These are phyloP conservation scores for Oncorhynchus mykiss DNA, from an alignment of 2,113 vertebrate species.

Conservation along the genomic window DNA sequence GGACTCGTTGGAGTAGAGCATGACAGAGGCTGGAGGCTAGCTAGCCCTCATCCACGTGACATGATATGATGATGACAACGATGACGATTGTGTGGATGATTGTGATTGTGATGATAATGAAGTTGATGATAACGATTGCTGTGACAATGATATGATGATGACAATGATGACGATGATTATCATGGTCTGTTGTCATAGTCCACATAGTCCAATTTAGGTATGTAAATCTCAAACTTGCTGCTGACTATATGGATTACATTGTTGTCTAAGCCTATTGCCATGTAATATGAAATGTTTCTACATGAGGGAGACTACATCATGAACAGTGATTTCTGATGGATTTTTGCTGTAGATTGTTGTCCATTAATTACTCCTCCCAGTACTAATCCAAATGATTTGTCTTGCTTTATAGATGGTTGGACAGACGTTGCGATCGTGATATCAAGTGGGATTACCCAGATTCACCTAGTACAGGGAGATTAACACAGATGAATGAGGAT, in stretches of 20 bases:
- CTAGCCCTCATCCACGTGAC: constrained; percentile 12
- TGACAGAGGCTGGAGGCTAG: constrained; percentile 1
- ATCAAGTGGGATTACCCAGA: constrained; percentile 38
- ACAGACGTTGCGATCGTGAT: constrained; percentile 17
- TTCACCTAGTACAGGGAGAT: constrained; percentile 54
- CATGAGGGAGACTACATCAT: not conserved
- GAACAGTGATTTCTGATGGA: not conserved
- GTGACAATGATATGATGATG: not conserved
- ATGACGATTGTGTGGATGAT: not conserved
- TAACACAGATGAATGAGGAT: constrained; percentile 58
- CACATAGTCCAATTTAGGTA: not conserved
- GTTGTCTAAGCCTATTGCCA: not conserved
- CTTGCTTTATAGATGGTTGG: constrained; percentile 36
- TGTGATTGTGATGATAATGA: not conserved
- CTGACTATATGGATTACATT: not conserved
- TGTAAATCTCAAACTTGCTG: not conserved
- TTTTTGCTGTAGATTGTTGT: not conserved
- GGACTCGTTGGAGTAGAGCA: not conserved
- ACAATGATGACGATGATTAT: not conserved
- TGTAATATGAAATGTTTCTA: not conserved
- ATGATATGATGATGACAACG: not conserved
- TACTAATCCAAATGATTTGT: constrained; percentile 4
- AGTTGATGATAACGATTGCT: not conserved
- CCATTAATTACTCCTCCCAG: not conserved
- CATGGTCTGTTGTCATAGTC: not conserved